Evolutionary conservation across 1,140 invertebrate species (phyloP), one percentile per base, ranked within the genome.

Genomic region (Pseudomyrmex flavicornis): DNA sequence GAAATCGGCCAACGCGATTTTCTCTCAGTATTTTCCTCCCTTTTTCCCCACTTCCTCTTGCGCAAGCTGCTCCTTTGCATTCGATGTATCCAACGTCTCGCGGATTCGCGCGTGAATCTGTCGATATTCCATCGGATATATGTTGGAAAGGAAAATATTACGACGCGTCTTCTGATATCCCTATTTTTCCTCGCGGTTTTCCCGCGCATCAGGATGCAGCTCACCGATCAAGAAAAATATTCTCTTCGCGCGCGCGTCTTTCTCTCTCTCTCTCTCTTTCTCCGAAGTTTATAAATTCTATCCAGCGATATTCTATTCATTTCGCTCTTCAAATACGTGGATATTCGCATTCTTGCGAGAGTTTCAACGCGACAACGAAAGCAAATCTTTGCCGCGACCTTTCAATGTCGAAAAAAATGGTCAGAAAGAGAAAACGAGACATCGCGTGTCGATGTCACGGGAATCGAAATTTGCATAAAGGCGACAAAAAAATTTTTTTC

Each of bases 61-160:
- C 44, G 26, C 61, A 77, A 54, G 48, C 61, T 66, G 48, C 50
- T 66, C 61, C 26, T 77, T 66, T 77, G 48, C 74, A 46, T 77
- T 56, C 62, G 48, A 66, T 22, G 26, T 77, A 66, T 66, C 5
- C 73, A 17, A 17, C 17, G 73, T 76, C 73, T 76, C 61, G 17
- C 26, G 50, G 17, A 77, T 77, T 77, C 74, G 62, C 48, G 61
- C 61, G 74, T 66, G 13, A 77, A 77, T 77, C 74, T 77, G 74
- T 77, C 74, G 74, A 77, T 77, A 77, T 77, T 77, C 61, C 35
- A 44, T 77, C 74, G 74, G 61, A 77, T 77, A 77, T 46, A 26
- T 63, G 44, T 8, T 2, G n/a, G 62, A 77, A 77, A 77, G 62
- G 62, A 77, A 77, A 77, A 77, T 62, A 77, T 66, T 77, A 66